Evolutionary conservation across 2,797 vertebrate species (phyloP).

Genomic region (Miichthys miiuy): DNA sequence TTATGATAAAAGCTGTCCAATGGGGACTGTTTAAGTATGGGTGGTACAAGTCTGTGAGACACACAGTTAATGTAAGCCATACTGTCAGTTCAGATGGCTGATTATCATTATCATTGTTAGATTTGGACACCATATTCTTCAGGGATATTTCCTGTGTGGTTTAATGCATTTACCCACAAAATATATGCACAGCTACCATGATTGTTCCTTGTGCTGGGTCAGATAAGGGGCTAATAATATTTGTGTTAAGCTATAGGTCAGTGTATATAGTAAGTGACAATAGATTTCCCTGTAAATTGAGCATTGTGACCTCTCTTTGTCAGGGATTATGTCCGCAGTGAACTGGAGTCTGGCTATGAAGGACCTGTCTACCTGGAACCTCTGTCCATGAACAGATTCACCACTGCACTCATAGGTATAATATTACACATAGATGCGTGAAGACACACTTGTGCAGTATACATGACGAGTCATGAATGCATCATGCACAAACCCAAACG

Average conservation of each 20-base stretch:
- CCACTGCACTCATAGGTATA: conserved; percentile 95
- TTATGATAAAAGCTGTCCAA: neutral
- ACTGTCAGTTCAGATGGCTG: neutral
- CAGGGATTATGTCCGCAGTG: conserved; percentile 98
- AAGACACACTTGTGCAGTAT: neutral
- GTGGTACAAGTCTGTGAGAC: too few species aligned
- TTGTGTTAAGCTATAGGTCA: neutral
- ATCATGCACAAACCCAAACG: neutral
- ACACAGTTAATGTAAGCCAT: neutral
- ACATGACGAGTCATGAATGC: neutral
- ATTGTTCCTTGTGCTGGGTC: conserved; percentile 8
- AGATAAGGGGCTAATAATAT: neutral
- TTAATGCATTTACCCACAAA: neutral
- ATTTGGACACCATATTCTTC: neutral
- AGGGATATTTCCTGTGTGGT: neutral
- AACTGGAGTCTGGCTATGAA: conserved; percentile 96
- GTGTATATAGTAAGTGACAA: conserved; percentile 1
- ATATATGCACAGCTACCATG: neutral
- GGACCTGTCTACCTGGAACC: conserved; percentile 97
- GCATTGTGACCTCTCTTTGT: conserved; percentile 49
- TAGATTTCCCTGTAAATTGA: conserved; percentile 27
- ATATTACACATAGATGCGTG: conserved; percentile 15
- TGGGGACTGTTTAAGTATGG: neutral
- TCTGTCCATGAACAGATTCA: conserved; percentile 98
- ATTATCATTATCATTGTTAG: neutral